phyloP scores from a whole-genome alignment of 2,797 vertebrate species.

The Pogonophryne albipinna region DNA sequence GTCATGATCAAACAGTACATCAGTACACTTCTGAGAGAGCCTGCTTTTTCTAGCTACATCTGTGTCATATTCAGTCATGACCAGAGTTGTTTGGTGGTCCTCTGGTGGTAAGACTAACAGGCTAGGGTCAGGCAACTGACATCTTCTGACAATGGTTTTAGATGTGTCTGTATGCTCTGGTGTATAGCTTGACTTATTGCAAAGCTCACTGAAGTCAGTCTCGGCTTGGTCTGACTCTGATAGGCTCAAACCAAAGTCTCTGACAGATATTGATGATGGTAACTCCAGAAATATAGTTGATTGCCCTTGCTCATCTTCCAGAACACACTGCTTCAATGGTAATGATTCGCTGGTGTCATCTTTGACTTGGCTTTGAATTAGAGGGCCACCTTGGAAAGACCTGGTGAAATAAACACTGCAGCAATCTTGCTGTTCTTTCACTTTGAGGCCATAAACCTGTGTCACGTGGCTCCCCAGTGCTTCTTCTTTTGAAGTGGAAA shows the following conservation, averaged over 20 bases:
- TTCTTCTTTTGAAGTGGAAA: conserved; percentile 52
- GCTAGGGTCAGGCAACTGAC: conserved; percentile 12
- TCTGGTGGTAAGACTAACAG: conserved; percentile 16
- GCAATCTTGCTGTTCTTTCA: conserved; percentile 56
- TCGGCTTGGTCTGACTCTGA: conserved; percentile 77
- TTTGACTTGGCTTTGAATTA: conserved; percentile 43
- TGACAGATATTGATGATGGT: conserved; percentile 61
- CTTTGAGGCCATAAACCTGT: conserved; percentile 53
- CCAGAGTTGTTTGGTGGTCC: conserved; percentile 43
- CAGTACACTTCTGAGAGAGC: conserved; percentile 35
- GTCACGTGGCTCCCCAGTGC: conserved; percentile 47
- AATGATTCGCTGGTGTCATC: conserved; percentile 47
- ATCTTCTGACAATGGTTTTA: conserved; percentile 29
- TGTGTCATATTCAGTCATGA: conserved; percentile 61
- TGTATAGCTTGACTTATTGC: conserved; percentile 44
- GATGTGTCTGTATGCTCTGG: conserved; percentile 31
- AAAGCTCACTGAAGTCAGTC: conserved; percentile 74
- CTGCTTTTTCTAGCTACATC: conserved; percentile 37
- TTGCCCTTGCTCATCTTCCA: conserved; percentile 46
- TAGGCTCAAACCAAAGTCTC: conserved; percentile 71
- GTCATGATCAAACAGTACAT: conserved; percentile 25
- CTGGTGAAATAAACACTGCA: conserved; percentile 42
- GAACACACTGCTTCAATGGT: conserved; percentile 34
- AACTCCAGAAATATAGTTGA: conserved; percentile 45
- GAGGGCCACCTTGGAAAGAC: conserved; percentile 37